These are phyloP conservation scores for Drosophila littoralis DNA, from an alignment of 1,140 invertebrate genomes.

Conservation along the genomic window DNA sequence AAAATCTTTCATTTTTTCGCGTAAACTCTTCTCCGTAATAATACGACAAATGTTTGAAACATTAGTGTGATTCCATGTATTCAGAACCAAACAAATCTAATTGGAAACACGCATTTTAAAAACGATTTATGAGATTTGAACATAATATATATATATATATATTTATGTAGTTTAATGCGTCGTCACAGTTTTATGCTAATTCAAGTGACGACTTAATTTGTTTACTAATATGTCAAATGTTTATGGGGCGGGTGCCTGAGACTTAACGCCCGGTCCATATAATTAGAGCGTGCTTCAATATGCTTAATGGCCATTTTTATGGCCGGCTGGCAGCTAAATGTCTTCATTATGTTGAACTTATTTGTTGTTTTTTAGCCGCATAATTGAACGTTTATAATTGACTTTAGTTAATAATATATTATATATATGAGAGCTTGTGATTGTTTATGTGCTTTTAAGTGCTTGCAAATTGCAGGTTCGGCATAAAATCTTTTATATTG, in stretches of 20 bases:
- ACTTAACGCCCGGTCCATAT: constrained; percentile 17
- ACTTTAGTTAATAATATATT: constrained; percentile 8
- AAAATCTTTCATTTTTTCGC: too few species aligned
- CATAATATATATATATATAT: background rate
- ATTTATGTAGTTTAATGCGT: background rate
- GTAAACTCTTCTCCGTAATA: too few species aligned
- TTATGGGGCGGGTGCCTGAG: constrained; percentile 4
- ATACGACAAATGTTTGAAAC: too few species aligned
- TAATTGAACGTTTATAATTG: constrained; percentile 15
- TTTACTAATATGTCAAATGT: constrained; percentile 23
- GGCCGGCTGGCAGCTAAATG: constrained; percentile 31
- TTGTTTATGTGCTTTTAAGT: constrained; percentile 49
- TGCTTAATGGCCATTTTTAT: constrained; percentile 40
- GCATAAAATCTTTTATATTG: constrained; percentile 46
- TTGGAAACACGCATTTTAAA: too few species aligned
- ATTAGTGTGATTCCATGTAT: too few species aligned
- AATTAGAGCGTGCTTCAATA: constrained; percentile 41
- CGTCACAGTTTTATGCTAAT: constrained; percentile 20
- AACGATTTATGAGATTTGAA: too few species aligned
- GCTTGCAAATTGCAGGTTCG: constrained; percentile 42
- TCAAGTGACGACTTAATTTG: constrained; percentile 29
- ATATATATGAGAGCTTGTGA: constrained; percentile 21
- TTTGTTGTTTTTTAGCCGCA: background rate
- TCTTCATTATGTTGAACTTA: constrained; percentile 48
- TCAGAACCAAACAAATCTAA: too few species aligned